Evolutionary conservation across 2,888 invertebrate genomes (phyloP).

Genomic region (Rhabditoides inermis): DNA sequence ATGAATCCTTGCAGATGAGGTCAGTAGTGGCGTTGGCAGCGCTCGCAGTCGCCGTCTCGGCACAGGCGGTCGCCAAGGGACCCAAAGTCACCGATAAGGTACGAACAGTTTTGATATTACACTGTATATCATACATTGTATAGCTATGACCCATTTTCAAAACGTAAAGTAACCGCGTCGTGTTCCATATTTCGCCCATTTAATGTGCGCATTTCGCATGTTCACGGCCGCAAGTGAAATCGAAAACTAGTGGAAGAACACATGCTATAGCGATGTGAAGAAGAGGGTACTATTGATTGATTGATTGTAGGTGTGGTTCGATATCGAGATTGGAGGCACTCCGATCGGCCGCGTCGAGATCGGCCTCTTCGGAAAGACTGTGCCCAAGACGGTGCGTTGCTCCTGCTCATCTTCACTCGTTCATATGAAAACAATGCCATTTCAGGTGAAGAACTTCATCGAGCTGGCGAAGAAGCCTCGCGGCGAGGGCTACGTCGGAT

Average conservation of each 20-base stretch:
- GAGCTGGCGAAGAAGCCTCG: conserved; percentile 63
- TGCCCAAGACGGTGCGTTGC: conserved; percentile 76
- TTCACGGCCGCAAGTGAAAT: background rate
- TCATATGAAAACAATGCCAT: background rate
- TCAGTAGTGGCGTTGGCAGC: background rate
- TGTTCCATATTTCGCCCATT: too few relatives aligned
- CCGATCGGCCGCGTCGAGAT: conserved; percentile 70
- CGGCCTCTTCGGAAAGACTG: conserved; percentile 78
- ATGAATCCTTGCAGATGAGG: too few relatives aligned
- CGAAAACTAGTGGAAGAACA: too few relatives aligned
- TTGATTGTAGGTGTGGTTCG: conserved; percentile 67
- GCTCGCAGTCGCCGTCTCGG: background rate
- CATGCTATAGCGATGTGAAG: too few relatives aligned
- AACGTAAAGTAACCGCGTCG: too few relatives aligned
- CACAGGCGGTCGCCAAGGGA: conserved; percentile 31
- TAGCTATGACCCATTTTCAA: too few relatives aligned
- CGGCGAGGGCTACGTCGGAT: conserved; percentile 64
- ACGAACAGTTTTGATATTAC: too few relatives aligned
- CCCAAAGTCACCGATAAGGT: conserved; percentile 52
- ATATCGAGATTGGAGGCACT: conserved; percentile 69
- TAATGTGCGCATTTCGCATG: too few relatives aligned
- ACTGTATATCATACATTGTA: too few relatives aligned
- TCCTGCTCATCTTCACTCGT: background rate
- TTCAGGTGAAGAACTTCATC: conserved; percentile 78
- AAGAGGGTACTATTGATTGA: background rate